A percentile compares a stretch with the other conserved stretches of the same genome.
Conservation (phyloP, 1,140 invertebrate species). For the Brachionus manjavacas region DNA sequence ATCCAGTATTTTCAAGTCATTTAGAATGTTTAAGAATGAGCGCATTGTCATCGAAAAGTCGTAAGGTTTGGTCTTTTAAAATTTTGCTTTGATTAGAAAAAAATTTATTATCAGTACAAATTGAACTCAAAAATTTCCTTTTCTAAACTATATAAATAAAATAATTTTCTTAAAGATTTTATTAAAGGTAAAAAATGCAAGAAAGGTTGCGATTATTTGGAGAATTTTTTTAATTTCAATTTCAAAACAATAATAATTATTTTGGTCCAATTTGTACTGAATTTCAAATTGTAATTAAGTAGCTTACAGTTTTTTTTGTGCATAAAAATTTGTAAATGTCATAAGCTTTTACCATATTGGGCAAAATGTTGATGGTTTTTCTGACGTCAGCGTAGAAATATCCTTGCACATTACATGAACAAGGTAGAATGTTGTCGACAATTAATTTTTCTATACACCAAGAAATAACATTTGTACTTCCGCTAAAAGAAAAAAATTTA, state of each 20-base stretch:
- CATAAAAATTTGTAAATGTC: conserved; percentile 51
- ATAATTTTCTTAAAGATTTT: too few species aligned
- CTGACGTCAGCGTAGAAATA: conserved; percentile 51
- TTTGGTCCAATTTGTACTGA: too few species aligned
- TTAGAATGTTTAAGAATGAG: conserved; percentile 48
- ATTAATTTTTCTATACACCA: conserved; percentile 53
- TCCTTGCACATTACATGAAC: conserved; percentile 53
- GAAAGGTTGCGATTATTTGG: too few species aligned
- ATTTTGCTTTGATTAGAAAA: too few species aligned
- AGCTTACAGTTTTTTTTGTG: conserved; percentile 48
- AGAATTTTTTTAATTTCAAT: neutral
- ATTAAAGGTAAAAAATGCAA: too few species aligned
- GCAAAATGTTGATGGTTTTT: conserved; percentile 53
- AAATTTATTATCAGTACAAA: neutral
- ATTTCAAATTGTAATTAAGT: too few species aligned
- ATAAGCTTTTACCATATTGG: conserved; percentile 53
- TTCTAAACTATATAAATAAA: too few species aligned
- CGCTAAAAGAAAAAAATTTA: conserved; percentile 1
- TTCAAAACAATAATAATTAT: neutral
- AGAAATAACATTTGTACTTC: conserved; percentile 47
- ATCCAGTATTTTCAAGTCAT: conserved; percentile 55
- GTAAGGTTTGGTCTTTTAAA: conserved; percentile 47
- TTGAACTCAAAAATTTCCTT: conserved; percentile 43
- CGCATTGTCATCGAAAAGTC: conserved; percentile 54
- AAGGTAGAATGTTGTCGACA: conserved; percentile 49